Evolutionary conservation across 2,797 vertebrate species (phyloP).

Genomic region (Microctenopoma steveboyesi): DNA sequence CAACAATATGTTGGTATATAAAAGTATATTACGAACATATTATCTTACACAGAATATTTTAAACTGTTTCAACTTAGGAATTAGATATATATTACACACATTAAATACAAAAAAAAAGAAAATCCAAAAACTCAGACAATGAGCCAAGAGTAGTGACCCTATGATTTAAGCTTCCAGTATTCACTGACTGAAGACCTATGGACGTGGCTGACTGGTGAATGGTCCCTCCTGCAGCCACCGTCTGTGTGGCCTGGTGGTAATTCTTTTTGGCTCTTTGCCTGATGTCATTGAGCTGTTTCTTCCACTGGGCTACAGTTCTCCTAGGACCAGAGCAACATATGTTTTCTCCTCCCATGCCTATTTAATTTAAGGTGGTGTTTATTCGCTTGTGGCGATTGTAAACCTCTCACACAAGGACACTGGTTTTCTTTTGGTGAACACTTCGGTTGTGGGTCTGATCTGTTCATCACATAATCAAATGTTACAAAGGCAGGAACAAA

Average conservation of each 20-base stretch:
- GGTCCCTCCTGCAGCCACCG: conserved; percentile 23
- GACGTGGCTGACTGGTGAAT: conserved; percentile 7
- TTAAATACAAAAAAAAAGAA: background rate
- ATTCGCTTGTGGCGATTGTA: conserved; percentile 54
- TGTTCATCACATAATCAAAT: conserved; percentile 3
- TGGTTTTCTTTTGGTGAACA: conserved; percentile 23
- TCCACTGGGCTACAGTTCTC: conserved; percentile 51
- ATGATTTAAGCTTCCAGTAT: conserved; percentile 9
- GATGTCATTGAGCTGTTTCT: conserved; percentile 52
- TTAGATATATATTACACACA: background rate
- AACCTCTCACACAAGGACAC: conserved; percentile 57
- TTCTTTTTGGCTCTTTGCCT: conserved; percentile 43
- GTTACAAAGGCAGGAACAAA: conserved; percentile 1
- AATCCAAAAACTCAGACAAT: background rate
- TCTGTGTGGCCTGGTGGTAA: conserved; percentile 22
- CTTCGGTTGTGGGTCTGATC: conserved; percentile 23
- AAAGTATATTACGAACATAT: background rate
- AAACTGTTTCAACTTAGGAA: background rate
- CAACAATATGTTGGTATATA: too few species aligned
- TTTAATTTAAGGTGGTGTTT: conserved; percentile 64
- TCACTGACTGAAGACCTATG: conserved; percentile 34
- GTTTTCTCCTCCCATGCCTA: conserved; percentile 49
- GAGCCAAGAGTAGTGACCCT: background rate
- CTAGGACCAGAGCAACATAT: conserved; percentile 56
- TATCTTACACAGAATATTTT: conserved; percentile 1